phyloP scores from a whole-genome alignment of 2,113 vertebrate genomes.

The Tonatia bakeri region DNA sequence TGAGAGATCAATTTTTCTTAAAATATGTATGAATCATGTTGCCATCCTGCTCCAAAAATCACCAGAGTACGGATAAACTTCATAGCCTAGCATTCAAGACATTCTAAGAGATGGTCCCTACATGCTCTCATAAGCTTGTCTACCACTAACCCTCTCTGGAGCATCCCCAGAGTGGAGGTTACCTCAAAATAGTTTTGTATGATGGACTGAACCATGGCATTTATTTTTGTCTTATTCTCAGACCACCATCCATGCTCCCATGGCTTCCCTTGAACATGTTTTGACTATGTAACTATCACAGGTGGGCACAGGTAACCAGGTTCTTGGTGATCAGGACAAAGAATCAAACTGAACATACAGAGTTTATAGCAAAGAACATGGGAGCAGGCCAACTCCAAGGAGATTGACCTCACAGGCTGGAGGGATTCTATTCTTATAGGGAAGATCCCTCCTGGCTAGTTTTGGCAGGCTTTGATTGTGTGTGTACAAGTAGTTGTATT shows the following conservation, averaged over 20 bases:
- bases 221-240: neutral
- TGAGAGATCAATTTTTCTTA: neutral
- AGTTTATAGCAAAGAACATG: too few relatives aligned
- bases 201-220: neutral
- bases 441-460: too few relatives aligned
- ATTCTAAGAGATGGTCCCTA: neutral
- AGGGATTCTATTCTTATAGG: too few relatives aligned
- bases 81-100: neutral
- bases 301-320: too few relatives aligned
- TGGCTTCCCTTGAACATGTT: neutral
- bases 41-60: neutral
- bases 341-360: too few relatives aligned
- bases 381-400: too few relatives aligned
- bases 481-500: too few relatives aligned
- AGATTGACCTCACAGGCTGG: too few relatives aligned
- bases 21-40: neutral
- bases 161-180: neutral
- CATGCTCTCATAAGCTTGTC: neutral
- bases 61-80: neutral
- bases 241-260: neutral
- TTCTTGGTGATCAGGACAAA: too few relatives aligned
- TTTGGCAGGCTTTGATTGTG: too few relatives aligned
- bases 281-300: neutral
- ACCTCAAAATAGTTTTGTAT: neutral
- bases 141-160: neutral